Evolutionary conservation across 2,888 invertebrate genomes (phyloP), one percentile per base, ranked within the genome.

Genomic region (Alloplasta piceator): DNA sequence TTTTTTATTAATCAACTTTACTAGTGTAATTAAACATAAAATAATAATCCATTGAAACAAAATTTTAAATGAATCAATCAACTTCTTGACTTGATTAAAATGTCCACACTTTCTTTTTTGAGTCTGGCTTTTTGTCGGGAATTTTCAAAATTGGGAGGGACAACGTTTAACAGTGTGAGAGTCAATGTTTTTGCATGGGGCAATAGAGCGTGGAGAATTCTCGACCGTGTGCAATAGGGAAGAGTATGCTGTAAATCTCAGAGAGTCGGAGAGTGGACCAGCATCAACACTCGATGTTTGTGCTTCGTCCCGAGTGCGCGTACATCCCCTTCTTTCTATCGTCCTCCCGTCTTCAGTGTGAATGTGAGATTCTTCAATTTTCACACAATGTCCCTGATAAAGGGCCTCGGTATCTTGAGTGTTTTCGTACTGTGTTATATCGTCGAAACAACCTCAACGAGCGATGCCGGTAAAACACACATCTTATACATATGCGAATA

Each of bases 401-500:
- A 61, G 64, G 52, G 52, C 52, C 68, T 67, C 55, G 73, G 77
- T 26, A 41, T 82, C 5, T 83, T 72, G 67, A 61, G 63, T 75
- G 70, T 78, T 41, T 6, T 84, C 39, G 41, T 83, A 6, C 48
- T 83, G 55, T 84, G 77, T 63, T 71, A 63, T 41, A 38, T 82
- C 48, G 61, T 73, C 26, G 80, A 78, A 36, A 70, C 76, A 58
- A 72, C 80, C 6, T 78, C 76, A 46, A 68, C 76, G 41, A 39
- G 63, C 36, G 68, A 76, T 68, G 67, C 72, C 76, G 80, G 80
- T 80, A 80, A 26, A 80, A 80, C 64, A 66, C 50, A 64, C 12
- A 6, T 7, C 4, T n/a, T 12, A 41, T n/a, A n/a, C 5, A 12
- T 52, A 38, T 56, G 14, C 36, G 58, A 14, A 55, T 38, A 14